phyloP scores from a whole-genome alignment of 2,888 invertebrate genomes.

The Hetaerina titia region DNA sequence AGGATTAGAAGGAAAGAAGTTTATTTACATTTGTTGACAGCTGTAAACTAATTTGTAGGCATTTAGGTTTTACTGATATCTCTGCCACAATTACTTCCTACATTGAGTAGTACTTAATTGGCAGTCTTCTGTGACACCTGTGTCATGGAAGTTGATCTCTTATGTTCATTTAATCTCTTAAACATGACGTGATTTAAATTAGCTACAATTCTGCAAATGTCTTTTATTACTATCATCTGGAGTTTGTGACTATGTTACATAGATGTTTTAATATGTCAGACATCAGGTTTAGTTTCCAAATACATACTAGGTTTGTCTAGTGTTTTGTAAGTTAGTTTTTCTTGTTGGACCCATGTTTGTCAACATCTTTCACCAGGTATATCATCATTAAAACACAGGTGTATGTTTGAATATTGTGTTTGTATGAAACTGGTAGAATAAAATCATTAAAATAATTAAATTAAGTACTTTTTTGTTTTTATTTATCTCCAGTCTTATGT shows the following conservation, averaged over 20 bases:
- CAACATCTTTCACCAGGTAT: constrained; percentile 52
- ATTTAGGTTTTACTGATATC: constrained; percentile 40
- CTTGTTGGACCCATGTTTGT: constrained; percentile 50
- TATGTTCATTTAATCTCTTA: constrained; percentile 31
- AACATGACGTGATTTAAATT: not conserved
- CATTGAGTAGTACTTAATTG: constrained; percentile 59
- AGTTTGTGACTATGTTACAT: not conserved
- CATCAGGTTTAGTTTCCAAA: constrained; percentile 57
- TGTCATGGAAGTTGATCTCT: constrained; percentile 43
- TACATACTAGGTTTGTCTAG: constrained; percentile 41
- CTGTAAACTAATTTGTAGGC: constrained; percentile 59
- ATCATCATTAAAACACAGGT: constrained; percentile 56
- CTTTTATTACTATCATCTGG: not conserved
- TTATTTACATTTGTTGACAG: constrained; percentile 61
- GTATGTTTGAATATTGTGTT: constrained; percentile 65
- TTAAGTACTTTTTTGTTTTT: constrained; percentile 14
- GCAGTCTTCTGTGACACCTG: constrained; percentile 45
- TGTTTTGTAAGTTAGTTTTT: constrained; percentile 51
- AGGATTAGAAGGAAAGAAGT: constrained; percentile 54
- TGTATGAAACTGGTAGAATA: constrained; percentile 65
- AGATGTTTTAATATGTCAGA: not conserved
- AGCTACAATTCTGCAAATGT: constrained; percentile 40
- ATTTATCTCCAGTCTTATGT: not conserved
- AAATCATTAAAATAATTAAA: constrained; percentile 44
- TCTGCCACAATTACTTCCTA: constrained; percentile 39